These are phyloP conservation scores for Malaclemys terrapin DNA, from an alignment of 2,113 vertebrate species.

Conservation along the genomic window DNA sequence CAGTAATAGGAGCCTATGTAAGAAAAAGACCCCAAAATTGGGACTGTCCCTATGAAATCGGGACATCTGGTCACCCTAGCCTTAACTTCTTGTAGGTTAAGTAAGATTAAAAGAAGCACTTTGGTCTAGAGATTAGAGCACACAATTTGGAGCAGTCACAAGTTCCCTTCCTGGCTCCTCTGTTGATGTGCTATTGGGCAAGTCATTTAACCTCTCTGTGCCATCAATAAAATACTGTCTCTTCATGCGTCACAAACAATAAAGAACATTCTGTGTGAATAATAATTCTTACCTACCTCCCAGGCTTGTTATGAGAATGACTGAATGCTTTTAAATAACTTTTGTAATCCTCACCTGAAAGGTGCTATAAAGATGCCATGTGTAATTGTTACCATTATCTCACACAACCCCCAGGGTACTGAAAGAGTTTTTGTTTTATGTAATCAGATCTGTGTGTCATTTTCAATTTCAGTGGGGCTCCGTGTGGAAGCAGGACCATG, in stretches of 20 bases:
- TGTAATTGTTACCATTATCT: conserved; percentile 58
- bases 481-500: conserved; percentile 12
- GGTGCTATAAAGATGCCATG: not conserved
- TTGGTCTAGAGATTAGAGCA: conserved; percentile 26
- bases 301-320: conserved; percentile 36
- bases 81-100: conserved; percentile 45
- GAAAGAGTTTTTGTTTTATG: conserved; percentile 20
- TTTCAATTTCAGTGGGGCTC: not conserved
- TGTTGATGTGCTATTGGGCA: conserved; percentile 8
- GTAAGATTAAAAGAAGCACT: conserved; percentile 25
- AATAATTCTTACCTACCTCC: conserved; percentile 39
- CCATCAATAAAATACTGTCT: conserved; percentile 21
- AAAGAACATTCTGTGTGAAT: conserved; percentile 14
- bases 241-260: conserved; percentile 2
- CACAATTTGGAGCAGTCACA: not conserved
- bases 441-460: not conserved
- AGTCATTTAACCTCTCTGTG: conserved; percentile 27
- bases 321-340: conserved; percentile 49
- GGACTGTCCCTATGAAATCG: no score
- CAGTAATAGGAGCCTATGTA: no score
- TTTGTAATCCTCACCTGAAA: conserved; percentile 42
- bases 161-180: conserved; percentile 40
- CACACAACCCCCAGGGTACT: not conserved
- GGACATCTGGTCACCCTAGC: not conserved
- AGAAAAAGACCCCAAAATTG: no score